Evolutionary conservation across 2,888 invertebrate genomes (phyloP).

Genomic region (Sepioteuthis lessoniana): DNA sequence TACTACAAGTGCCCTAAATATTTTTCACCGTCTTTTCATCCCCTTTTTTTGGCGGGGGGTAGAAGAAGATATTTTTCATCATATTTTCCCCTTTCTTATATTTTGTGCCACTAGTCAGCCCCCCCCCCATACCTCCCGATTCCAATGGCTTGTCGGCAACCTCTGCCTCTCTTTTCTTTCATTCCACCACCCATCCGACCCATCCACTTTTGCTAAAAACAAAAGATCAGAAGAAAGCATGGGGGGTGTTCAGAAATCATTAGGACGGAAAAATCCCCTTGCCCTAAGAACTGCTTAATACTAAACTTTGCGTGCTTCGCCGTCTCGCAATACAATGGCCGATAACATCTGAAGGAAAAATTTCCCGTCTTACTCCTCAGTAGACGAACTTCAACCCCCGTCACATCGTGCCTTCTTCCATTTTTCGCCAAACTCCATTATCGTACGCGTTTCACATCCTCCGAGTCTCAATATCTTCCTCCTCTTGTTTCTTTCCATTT

Average conservation of each 20-base stretch:
- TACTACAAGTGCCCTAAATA: too few relatives aligned
- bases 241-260: neutral
- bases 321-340: neutral
- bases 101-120: neutral
- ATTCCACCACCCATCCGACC: neutral
- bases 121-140: too few relatives aligned
- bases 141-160: neutral
- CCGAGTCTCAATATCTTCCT: neutral
- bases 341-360: slow-evolving; percentile 23
- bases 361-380: neutral
- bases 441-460: neutral
- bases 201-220: neutral
- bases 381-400: neutral
- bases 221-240: slow-evolving; percentile 33
- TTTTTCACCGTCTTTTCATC: neutral
- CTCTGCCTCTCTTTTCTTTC: neutral
- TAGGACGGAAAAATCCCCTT: neutral
- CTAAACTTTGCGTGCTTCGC: neutral
- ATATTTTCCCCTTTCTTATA: neutral
- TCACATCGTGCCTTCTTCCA: neutral
- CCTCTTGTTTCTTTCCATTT: neutral
- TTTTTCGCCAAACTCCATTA: neutral
- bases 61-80: neutral
- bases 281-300: slow-evolving; percentile 33
- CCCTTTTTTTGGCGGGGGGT: neutral